A percentile compares a stretch with the other conserved stretches of the same genome.
Evolutionary conservation across 1,140 invertebrate species (phyloP).

Genomic region (Scaptomyza montana): DNA sequence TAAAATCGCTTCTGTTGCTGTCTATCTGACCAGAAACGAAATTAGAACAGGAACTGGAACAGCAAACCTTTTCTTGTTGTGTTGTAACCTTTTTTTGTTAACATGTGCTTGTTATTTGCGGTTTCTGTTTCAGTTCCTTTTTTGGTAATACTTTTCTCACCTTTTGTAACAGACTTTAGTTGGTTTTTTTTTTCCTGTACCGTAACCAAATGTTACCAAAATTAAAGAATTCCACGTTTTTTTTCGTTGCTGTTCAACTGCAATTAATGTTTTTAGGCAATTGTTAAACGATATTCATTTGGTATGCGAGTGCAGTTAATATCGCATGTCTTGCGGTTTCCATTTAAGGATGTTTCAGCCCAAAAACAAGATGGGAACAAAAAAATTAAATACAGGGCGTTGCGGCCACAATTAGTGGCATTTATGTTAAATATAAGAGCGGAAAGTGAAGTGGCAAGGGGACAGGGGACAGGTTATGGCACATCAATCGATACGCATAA

Average conservation of each 20-base stretch:
- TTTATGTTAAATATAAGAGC: constrained; percentile 41
- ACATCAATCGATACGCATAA: background rate
- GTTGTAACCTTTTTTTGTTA: no score
- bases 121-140: constrained; percentile 47
- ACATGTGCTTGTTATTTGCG: constrained; percentile 74
- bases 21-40: background rate
- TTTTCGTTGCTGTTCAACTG: constrained; percentile 7
- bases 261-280: constrained; percentile 57
- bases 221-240: constrained; percentile 7
- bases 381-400: constrained; percentile 33
- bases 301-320: constrained; percentile 5
- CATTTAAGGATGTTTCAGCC: constrained; percentile 1
- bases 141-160: constrained; percentile 76
- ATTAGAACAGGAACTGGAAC: constrained; percentile 49
- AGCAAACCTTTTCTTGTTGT: constrained; percentile 12
- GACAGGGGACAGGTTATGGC: no score
- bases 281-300: constrained; percentile 56
- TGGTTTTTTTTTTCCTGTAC: constrained; percentile 35
- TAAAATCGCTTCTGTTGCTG: constrained; percentile 12
- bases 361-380: background rate
- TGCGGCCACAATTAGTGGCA: constrained; percentile 63
- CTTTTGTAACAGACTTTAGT: constrained; percentile 40
- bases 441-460: background rate
- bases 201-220: no score
- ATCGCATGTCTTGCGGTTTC: constrained; percentile 62